These are phyloP conservation scores for Climacteris rufus DNA, from an alignment of 2,113 vertebrate genomes.

Conservation along the genomic window DNA sequence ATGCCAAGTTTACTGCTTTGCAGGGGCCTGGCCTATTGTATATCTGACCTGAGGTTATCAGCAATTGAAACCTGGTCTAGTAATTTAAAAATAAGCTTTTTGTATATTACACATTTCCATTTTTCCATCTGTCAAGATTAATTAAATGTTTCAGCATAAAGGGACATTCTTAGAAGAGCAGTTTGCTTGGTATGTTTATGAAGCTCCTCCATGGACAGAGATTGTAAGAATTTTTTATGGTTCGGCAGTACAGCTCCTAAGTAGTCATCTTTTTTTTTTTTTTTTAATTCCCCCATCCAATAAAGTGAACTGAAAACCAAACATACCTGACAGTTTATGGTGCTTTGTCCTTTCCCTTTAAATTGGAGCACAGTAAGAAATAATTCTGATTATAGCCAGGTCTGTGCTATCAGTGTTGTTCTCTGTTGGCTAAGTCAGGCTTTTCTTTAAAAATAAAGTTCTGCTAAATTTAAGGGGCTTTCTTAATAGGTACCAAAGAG, in stretches of 20 bases:
- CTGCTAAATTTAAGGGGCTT: background rate
- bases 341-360: background rate
- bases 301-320: background rate
- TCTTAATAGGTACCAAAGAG: background rate
- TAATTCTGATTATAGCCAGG: background rate
- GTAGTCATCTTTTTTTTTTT: background rate
- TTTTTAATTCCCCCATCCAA: background rate
- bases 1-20: constrained; percentile 19
- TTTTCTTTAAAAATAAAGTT: background rate
- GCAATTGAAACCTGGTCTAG: constrained; percentile 12
- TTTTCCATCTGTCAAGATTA: background rate
- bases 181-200: background rate
- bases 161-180: background rate
- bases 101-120: background rate
- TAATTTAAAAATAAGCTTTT: constrained; percentile 45
- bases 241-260: background rate
- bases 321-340: background rate
- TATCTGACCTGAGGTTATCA: constrained; percentile 17
- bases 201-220: background rate
- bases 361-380: background rate
- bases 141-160: background rate
- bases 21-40: constrained; percentile 20
- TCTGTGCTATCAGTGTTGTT: background rate
- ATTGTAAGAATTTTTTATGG: background rate
- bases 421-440: background rate